These are phyloP conservation scores for Polyodon spathula DNA, from an alignment of 2,113 vertebrate species.

Conservation along the genomic window DNA sequence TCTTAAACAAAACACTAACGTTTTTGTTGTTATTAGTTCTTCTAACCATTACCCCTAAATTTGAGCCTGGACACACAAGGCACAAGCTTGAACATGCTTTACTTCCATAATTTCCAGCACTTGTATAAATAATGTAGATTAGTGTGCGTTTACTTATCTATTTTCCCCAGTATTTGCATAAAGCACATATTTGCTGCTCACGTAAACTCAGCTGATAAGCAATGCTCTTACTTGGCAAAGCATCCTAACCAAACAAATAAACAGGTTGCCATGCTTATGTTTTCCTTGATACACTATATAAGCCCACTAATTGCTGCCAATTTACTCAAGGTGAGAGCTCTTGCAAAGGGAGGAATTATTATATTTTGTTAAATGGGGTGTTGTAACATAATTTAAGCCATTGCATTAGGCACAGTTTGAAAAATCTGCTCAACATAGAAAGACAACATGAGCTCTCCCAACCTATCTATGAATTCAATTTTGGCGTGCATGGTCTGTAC, in stretches of 20 bases:
- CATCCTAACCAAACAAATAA: conserved; percentile 17
- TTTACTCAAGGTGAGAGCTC: neutral
- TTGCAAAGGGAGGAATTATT: neutral
- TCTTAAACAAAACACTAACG: neutral
- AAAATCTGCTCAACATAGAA: neutral
- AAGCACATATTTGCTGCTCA: conserved; percentile 6
- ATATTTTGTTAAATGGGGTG: conserved; percentile 2
- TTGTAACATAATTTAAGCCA: neutral
- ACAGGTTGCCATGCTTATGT: conserved; percentile 16
- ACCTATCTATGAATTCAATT: conserved; percentile 10
- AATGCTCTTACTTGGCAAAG: conserved; percentile 1
- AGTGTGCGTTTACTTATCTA: neutral
- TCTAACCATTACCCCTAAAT: neutral
- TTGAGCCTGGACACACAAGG: neutral
- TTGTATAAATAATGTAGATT: conserved; percentile 1
- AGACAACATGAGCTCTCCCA: conserved; percentile 1
- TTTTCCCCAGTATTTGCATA: neutral
- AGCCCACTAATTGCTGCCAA: neutral
- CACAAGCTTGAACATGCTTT: conserved; percentile 17
- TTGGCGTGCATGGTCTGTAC: conserved; percentile 19
- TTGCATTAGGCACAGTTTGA: neutral
- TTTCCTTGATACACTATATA: conserved; percentile 15
- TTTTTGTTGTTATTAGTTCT: neutral
- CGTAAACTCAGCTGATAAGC: conserved; percentile 5
- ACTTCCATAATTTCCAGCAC: neutral